Evolutionary conservation across 2,888 invertebrate species (phyloP), one percentile per base, ranked within the genome.

Genomic region (Acrocyrtus sp.): DNA sequence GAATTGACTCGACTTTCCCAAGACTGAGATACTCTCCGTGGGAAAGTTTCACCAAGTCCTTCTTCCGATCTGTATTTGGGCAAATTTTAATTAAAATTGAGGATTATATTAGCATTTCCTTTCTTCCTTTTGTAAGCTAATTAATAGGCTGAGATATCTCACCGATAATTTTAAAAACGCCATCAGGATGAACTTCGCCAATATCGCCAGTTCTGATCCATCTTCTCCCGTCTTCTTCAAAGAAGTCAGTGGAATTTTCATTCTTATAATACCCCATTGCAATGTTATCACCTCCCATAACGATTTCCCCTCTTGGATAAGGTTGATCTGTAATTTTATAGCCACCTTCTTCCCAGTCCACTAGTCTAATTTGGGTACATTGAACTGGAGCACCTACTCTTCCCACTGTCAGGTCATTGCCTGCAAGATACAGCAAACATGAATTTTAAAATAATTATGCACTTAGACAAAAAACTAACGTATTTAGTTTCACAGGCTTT

Each of bases 121-220:
- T 3, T 43, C 22, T 24, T 27, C 8, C 15, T 8, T 43, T 10
- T 54, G 6, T 2, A n/a, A 21, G 17, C n/a, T 43, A 8, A n/a
- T 45, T 3, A 61, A 22, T n/a, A n/a, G n/a, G n/a, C n/a, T n/a
- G n/a, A n/a, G n/a, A n/a, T n/a, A 56, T 83, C 87, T 84, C 83
- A 96, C 97, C 98, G 82, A 98, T 97, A 82, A 99, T 97, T 87
- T 93, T 94, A 82, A 99, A 90, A 83, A 91, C 92, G 22, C 99
- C 99, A 85, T 99, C 98, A 43, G 89, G 88, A 83, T 96, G 93
- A 82, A 98, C 88, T 87, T 97, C 96, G 1, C 93, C 97, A 85
- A 99, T 93, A 85, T 99, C 99, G 0, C 99, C 99, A 8, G 96
- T 95, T 82, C 90, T 91, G 87, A 99, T 98, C 95, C 97, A 99